phyloP scores from a whole-genome alignment of 92 coral and sea anemone species.

The Desmophyllum pertusum region DNA sequence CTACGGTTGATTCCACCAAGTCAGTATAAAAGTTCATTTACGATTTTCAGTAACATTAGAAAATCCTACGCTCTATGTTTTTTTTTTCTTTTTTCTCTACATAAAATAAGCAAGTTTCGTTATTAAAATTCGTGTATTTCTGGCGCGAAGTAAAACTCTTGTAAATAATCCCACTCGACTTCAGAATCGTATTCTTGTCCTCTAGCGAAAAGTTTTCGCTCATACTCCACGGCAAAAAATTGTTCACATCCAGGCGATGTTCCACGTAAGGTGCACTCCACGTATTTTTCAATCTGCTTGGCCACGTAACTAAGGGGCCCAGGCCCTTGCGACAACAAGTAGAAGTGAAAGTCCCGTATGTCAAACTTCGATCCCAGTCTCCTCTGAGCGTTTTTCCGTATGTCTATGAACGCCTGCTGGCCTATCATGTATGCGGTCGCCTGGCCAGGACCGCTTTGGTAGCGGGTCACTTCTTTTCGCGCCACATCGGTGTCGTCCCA shows the following conservation, averaged over 20 bases:
- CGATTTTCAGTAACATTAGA: neutral
- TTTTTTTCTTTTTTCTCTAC: neutral
- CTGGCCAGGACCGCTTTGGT: slow-evolving; percentile 97
- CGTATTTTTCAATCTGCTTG: slow-evolving; percentile 64
- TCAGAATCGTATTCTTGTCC: slow-evolving; percentile 6
- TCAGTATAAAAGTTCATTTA: neutral
- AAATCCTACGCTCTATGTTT: neutral
- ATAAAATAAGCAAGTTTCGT: neutral
- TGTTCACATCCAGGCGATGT: slow-evolving; percentile 57
- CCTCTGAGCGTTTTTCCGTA: slow-evolving; percentile 69
- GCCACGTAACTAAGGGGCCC: slow-evolving; percentile 75
- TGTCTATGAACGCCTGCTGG: slow-evolving; percentile 82
- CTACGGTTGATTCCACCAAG: neutral
- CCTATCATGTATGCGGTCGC: slow-evolving; percentile 98
- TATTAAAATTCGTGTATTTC: slow-evolving; percentile 35
- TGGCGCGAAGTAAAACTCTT: slow-evolving; percentile 27
- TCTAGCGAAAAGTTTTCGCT: slow-evolving; percentile 2
- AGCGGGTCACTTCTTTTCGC: slow-evolving; percentile 91
- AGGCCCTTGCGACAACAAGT: slow-evolving; percentile 82
- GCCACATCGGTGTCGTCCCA: slow-evolving; percentile 98
- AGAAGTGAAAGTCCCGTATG: slow-evolving; percentile 87
- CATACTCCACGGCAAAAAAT: slow-evolving; percentile 28
- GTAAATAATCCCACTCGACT: slow-evolving; percentile 16
- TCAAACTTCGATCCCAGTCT: slow-evolving; percentile 73
- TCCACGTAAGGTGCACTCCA: slow-evolving; percentile 55